These are phyloP conservation scores for Abrostola tripartita DNA, from an alignment of 2,888 invertebrate species.

Conservation along the genomic window DNA sequence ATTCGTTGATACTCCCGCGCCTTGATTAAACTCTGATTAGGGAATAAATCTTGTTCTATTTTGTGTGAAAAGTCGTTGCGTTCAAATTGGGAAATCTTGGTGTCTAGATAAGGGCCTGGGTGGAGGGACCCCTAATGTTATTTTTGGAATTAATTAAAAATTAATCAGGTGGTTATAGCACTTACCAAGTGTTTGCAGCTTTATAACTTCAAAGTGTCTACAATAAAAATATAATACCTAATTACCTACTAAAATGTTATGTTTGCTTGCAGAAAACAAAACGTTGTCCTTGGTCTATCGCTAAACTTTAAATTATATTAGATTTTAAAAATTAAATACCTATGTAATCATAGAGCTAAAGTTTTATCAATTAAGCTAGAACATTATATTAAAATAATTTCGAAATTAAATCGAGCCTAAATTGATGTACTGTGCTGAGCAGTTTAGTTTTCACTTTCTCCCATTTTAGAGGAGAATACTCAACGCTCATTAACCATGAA, in stretches of 20 bases:
- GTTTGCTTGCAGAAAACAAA: no score
- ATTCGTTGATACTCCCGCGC: constrained; percentile 74
- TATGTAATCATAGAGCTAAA: no score
- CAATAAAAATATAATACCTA: constrained; percentile 15
- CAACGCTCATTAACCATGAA: constrained; percentile 49
- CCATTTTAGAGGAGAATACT: constrained; percentile 36
- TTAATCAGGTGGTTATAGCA: constrained; percentile 40
- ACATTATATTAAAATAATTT: neutral
- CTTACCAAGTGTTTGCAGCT: constrained; percentile 37
- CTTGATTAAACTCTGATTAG: constrained; percentile 85
- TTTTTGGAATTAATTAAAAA: constrained; percentile 47
- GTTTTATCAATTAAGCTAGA: neutral
- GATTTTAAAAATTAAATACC: no score
- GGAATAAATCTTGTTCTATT: constrained; percentile 74
- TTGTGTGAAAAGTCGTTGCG: constrained; percentile 54
- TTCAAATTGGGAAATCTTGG: constrained; percentile 47
- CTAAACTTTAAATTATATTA: no score
- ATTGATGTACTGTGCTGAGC: constrained; percentile 5
- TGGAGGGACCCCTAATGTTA: constrained; percentile 20
- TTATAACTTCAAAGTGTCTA: constrained; percentile 3
- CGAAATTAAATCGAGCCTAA: neutral
- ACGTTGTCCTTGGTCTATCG: no score
- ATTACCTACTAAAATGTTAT: neutral
- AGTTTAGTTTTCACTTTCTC: constrained; percentile 39
- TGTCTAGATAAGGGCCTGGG: constrained; percentile 31